Evolutionary conservation across 2,888 invertebrate genomes (phyloP).

Genomic region (Pollenia griseotomentosa): DNA sequence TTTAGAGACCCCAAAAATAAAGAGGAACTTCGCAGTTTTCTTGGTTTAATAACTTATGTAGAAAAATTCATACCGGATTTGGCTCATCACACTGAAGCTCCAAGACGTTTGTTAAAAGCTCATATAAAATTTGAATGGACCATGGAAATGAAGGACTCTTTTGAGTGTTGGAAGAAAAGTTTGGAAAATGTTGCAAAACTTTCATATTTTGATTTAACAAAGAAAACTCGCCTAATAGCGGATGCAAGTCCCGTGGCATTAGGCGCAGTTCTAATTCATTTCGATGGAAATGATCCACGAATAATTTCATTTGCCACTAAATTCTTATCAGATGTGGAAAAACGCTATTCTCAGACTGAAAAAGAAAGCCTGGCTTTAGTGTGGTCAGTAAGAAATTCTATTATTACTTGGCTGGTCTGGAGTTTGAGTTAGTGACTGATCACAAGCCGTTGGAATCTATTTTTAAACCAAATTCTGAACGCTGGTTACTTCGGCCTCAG

Average conservation of each 20-base stretch:
- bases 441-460: conserved; percentile 73
- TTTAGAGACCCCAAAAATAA: conserved; percentile 76
- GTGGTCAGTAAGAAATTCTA: conserved; percentile 50
- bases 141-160: conserved; percentile 75
- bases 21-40: conserved; percentile 79
- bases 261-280: conserved; percentile 78
- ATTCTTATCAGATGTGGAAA: conserved; percentile 64
- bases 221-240: conserved; percentile 77
- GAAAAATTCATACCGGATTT: conserved; percentile 77
- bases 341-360: conserved; percentile 71
- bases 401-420: conserved; percentile 67
- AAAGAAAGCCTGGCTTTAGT: conserved; percentile 43
- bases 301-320: conserved; percentile 64
- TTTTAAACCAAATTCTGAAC: conserved; percentile 72
- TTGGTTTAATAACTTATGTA: conserved; percentile 79
- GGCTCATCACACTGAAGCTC: conserved; percentile 75
- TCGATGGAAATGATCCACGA: conserved; percentile 48
- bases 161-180: conserved; percentile 74
- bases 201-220: too few relatives aligned
- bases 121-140: conserved; percentile 77
- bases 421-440: conserved; percentile 72
- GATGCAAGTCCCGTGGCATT: conserved; percentile 80
- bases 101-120: conserved; percentile 77
- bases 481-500: conserved; percentile 70
- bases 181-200: conserved; percentile 67